Conservation (phyloP, 2,797 vertebrate genomes). For the Salmo trutta region DNA sequence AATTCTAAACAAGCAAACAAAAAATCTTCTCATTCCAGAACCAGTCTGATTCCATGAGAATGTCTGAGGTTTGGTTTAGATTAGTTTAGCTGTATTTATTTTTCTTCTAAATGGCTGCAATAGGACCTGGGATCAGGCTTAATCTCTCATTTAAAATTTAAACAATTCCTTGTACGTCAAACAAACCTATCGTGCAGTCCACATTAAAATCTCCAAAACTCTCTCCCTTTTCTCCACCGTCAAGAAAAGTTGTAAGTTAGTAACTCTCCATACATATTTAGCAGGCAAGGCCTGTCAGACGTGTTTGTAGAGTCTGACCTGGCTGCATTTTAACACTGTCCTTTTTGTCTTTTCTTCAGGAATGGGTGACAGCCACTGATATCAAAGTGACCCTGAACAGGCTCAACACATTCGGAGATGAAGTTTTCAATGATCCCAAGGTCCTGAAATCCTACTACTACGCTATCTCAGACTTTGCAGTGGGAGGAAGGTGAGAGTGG, state of each 20-base stretch:
- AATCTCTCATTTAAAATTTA: constrained; percentile 6
- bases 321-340: constrained; percentile 8
- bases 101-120: constrained; percentile 27
- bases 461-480: constrained; percentile 97
- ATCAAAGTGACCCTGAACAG: constrained; percentile 95
- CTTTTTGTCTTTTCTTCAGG: constrained; percentile 71
- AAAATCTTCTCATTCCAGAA: constrained; percentile 1
- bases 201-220: background rate
- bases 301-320: background rate
- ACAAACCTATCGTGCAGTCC: constrained; percentile 12
- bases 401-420: constrained; percentile 97
- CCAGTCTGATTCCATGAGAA: background rate
- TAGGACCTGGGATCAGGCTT: constrained; percentile 4
- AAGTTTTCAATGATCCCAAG: constrained; percentile 98
- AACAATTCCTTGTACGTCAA: constrained; percentile 10
- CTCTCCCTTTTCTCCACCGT: background rate
- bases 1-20: constrained; percentile 4
- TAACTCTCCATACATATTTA: background rate
- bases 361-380: constrained; percentile 98
- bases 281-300: background rate
- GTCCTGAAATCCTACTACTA: constrained; percentile 99
- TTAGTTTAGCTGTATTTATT: constrained; percentile 28
- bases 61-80: constrained; percentile 30
- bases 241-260: background rate
- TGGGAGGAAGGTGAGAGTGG: constrained; percentile 90